phyloP scores from a whole-genome alignment of 2,797 vertebrate genomes.

The Pachyuromys duprasi region DNA sequence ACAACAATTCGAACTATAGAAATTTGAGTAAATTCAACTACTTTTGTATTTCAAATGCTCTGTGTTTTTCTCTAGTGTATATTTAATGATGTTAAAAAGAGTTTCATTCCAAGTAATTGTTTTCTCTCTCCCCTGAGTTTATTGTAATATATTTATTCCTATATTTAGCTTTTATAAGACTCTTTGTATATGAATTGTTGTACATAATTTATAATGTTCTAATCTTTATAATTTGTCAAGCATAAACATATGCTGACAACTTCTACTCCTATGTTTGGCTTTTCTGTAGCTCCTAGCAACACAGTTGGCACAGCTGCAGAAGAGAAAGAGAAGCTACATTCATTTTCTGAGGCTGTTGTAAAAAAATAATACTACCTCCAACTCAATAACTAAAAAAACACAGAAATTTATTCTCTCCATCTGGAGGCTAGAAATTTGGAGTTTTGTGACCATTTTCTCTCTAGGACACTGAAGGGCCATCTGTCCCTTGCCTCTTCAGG shows the following conservation, averaged over 20 bases:
- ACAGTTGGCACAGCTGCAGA: background rate
- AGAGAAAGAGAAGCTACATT: background rate
- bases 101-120: background rate
- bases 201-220: background rate
- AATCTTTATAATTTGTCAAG: background rate
- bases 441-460: background rate
- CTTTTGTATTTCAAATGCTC: background rate
- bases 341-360: conserved; percentile 8
- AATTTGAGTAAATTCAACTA: background rate
- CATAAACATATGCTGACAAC: background rate
- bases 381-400: background rate
- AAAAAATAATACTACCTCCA: background rate
- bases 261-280: background rate
- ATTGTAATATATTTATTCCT: background rate
- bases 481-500: background rate
- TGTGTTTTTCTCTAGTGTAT: background rate
- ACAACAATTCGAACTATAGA: background rate
- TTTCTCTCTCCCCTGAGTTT: background rate
- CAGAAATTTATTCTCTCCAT: background rate
- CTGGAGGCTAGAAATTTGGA: background rate
- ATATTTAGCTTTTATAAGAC: background rate
- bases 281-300: background rate
- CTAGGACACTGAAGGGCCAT: background rate
- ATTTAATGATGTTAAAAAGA: background rate
- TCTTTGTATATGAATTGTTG: background rate